Base-by-base conservation (phyloP, 2,113 vertebrate species). In the Passer domesticus region DNA sequence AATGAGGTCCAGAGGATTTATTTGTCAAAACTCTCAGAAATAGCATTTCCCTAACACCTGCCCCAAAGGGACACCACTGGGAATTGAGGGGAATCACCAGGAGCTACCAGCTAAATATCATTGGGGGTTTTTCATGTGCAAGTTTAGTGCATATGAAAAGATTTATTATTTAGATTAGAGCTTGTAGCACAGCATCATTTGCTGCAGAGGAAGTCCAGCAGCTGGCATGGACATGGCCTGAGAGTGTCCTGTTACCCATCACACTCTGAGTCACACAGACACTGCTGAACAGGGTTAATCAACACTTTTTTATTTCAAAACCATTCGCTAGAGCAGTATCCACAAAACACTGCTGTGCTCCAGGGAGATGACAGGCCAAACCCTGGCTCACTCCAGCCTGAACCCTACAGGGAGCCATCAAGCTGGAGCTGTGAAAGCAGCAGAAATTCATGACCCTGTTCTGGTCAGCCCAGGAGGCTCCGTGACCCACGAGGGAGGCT, bases 331-430 rank as follows among this genome's bases (percentile, higher is more conserved):
- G 39, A 44, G 60, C 39, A 33, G 28, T 47, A 63, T 67, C 66
- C 74, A 62, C 55, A 63, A 70, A 83, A 83, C 1, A 1, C 35
- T 23, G 33, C 84, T 74, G 43, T 62, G 87, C 78, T 67, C 44
- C 84, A 68, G 84, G 89, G 78, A 91, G 46, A 79, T 35, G 78
- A 69, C 53, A 64, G 58, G 39, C 70, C 78, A 91, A 41, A 85
- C 53, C 82, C 82, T 91, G 90, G 78, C 78, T 94, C 46, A 0
- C 53, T 64, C 41, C 20, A 15, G 70, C 49, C 78, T 75, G 37
- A 93, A 53, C 31, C 78, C 94, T 52, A 37, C 62, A 52, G 88
- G 82, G 92, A 96, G 74, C 49, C 50, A 87, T 94, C 27, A 37
- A n/a, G 33, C 52, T 30, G 35, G 80, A 74, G 78, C 70, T 60